phyloP scores from a whole-genome alignment of 2,113 vertebrate species.

The Zootoca vivipara region DNA sequence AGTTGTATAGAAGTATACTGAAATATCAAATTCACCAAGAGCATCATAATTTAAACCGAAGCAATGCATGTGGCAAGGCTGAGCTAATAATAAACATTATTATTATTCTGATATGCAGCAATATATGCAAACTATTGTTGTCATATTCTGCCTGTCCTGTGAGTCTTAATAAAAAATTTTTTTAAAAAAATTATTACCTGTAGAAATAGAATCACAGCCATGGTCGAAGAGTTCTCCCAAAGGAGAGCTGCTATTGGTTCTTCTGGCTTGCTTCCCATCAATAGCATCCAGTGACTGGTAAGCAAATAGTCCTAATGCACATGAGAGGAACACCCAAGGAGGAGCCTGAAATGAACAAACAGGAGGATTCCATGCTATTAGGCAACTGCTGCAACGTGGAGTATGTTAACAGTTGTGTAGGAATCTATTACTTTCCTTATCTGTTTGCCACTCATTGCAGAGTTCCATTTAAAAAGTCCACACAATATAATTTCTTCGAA shows the following conservation, averaged over 20 bases:
- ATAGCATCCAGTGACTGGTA: constrained; percentile 98
- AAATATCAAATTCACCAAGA: background rate
- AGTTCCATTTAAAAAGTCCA: background rate
- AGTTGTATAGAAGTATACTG: background rate
- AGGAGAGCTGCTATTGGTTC: constrained; percentile 93
- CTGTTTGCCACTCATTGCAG: background rate
- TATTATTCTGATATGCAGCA: background rate
- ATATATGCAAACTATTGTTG: background rate
- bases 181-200: constrained; percentile 78
- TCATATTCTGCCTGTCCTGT: no score
- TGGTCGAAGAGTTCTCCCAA: constrained; percentile 98
- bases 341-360: constrained; percentile 83
- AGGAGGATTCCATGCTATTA: constrained; percentile 25
- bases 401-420: constrained; percentile 13
- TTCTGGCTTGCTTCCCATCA: constrained; percentile 96
- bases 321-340: constrained; percentile 87
- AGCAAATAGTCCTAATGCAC: constrained; percentile 90
- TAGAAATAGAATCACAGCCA: constrained; percentile 95
- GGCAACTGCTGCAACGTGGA: constrained; percentile 2
- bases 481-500: background rate
- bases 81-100: background rate
- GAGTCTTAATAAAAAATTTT: constrained; percentile 2
- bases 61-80: background rate
- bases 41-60: background rate
- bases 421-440: background rate